Evolutionary conservation across 2,797 vertebrate species (phyloP).

Genomic region (Sebastes kiyomatsui): DNA sequence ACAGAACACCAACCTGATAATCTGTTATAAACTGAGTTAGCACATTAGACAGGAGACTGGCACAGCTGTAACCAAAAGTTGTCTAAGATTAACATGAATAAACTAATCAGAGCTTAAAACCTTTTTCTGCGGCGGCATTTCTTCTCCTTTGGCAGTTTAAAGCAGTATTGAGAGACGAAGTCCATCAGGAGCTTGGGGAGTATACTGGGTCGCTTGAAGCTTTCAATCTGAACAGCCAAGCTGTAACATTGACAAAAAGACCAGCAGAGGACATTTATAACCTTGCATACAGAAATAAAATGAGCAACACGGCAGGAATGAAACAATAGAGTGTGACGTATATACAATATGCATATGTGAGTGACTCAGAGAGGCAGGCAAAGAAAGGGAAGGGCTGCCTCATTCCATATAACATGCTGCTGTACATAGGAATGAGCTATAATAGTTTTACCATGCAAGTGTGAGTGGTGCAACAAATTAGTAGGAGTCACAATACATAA

Average conservation of each 20-base stretch:
- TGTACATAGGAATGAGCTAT: constrained; percentile 1
- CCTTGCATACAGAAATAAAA: not conserved
- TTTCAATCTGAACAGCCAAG: constrained; percentile 64
- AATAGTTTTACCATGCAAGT: not conserved
- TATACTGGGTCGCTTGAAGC: constrained; percentile 30
- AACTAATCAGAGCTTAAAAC: constrained; percentile 41
- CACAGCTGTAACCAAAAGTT: not conserved
- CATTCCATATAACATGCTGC: not conserved
- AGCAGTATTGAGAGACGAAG: constrained; percentile 70
- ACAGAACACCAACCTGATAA: constrained; percentile 28
- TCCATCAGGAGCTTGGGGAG: constrained; percentile 55
- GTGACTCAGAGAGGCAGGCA: constrained; percentile 16
- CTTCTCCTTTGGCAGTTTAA: constrained; percentile 57
- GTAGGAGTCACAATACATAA: not conserved
- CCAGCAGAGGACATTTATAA: constrained; percentile 26
- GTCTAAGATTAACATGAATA: constrained; percentile 27
- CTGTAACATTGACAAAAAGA: constrained; percentile 50
- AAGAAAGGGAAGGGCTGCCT: constrained; percentile 19
- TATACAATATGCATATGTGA: not conserved
- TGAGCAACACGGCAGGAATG: not conserved
- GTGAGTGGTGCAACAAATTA: not conserved
- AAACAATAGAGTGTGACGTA: constrained; percentile 4
- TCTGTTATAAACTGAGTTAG: constrained; percentile 21
- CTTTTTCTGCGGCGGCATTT: constrained; percentile 61
- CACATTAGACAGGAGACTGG: not conserved